Base-by-base conservation (phyloP, 2,888 invertebrate species). In the Subacronicta megacephala region DNA sequence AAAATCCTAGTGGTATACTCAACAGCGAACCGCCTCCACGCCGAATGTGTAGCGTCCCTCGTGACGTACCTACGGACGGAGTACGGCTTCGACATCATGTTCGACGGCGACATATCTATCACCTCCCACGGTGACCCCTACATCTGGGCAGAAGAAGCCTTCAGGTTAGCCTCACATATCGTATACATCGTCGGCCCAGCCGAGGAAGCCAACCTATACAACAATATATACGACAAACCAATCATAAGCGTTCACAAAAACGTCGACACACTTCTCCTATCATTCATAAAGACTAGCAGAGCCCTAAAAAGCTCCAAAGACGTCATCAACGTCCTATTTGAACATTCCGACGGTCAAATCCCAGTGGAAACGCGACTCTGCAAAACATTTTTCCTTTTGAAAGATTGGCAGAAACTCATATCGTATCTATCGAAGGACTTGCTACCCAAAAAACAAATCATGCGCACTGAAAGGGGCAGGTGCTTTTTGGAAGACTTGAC, bases 381-480 rank as follows among this genome's bases (percentile, higher is more conserved):
- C 4, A 86, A 84, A 44, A 57, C 75, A 0, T 93, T 89, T 66
- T 83, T 84, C 65, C 61, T 94, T 0, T 71, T 93, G 0, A 89
- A 86, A 37, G 93, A 94, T 57, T 93, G 91, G 90, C 88, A 93
- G 62, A 92, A 90, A 40, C 72, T 94, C 2, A 89, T 93, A 57
- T 84, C 92, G 9, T 84, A 87, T 75, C 56, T 94, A 31, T 93
- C 93, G 0, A 91, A 89, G 75, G 88, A 93, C 70, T 61, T 93
- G 70, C 62, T 91, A 13, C 91, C 93, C 1, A 90, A 89, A 58
- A 82, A 82, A 50, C 90, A 89, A 58, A 86, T 94, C 0, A 84
- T 86, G 84, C 78, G 90, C 2, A 88, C 93, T 7, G 92, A 92
- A 63, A 89, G 84, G 23, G 94, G 94, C 0, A 84, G 84, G 68